Conservation (phyloP, 2,113 vertebrate genomes). For the Orycteropus afer region DNA sequence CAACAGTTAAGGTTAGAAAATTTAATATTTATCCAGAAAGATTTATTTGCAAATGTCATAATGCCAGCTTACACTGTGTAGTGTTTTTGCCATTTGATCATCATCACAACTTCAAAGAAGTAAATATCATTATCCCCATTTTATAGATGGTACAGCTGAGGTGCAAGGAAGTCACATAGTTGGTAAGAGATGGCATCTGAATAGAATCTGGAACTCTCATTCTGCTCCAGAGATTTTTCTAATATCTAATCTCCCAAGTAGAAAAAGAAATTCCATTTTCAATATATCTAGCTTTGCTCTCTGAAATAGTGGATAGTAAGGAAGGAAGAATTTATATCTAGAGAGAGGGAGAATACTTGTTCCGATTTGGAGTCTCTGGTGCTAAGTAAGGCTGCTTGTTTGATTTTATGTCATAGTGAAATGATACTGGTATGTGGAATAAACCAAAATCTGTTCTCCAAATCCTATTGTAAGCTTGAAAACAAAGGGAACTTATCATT, state of each 20-base stretch:
- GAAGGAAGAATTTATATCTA: neutral
- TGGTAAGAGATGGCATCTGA: neutral
- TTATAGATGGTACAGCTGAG: neutral
- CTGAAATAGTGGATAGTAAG: neutral
- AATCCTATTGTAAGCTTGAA: constrained; percentile 23
- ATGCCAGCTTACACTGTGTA: neutral
- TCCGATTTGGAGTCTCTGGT: neutral
- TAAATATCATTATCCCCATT: neutral
- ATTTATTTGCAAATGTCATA: neutral
- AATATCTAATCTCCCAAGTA: neutral
- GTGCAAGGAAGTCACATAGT: neutral
- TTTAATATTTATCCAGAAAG: neutral
- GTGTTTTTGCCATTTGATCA: neutral
- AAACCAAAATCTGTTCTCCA: constrained; percentile 19
- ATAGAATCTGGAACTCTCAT: neutral
- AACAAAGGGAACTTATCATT: constrained; percentile 23
- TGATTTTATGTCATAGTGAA: constrained; percentile 51
- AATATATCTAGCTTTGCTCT: neutral
- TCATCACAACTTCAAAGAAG: neutral
- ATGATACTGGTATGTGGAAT: constrained; percentile 16
- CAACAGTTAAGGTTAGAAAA: neutral
- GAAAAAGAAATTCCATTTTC: neutral
- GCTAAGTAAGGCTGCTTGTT: neutral
- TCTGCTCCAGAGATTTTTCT: neutral
- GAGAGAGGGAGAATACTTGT: neutral